phyloP scores from a whole-genome alignment of 2,797 vertebrate genomes.

The Parauchenoglanis punctatus region DNA sequence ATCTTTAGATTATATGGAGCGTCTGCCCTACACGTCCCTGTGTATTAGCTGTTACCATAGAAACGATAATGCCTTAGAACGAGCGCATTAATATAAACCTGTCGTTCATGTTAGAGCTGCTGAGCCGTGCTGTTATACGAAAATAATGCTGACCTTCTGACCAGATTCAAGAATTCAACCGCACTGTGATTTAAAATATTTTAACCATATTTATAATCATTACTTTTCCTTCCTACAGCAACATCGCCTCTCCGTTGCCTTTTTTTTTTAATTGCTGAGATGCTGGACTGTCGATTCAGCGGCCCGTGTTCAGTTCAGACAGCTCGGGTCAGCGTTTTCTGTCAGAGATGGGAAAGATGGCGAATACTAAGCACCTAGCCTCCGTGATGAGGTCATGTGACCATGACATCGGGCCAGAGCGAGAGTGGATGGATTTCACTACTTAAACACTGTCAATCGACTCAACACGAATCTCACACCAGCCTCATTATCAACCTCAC shows the following conservation, averaged over 20 bases:
- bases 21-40: too few species aligned
- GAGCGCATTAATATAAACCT: not conserved
- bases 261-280: conserved; percentile 62
- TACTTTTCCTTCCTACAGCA: not conserved
- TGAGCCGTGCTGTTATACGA: not conserved
- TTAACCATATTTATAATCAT: too few species aligned
- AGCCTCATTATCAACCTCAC: not conserved
- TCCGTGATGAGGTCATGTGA: conserved; percentile 54
- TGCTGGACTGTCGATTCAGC: conserved; percentile 61
- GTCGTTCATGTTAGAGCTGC: not conserved
- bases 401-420: not conserved
- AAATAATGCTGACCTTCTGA: not conserved
- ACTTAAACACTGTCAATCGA: not conserved
- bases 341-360: conserved; percentile 60
- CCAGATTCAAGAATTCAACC: too few species aligned
- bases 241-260: not conserved
- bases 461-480: not conserved
- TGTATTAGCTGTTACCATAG: not conserved
- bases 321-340: conserved; percentile 63
- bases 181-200: not conserved
- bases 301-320: conserved; percentile 57
- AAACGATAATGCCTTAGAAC: not conserved
- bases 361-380: conserved; percentile 64
- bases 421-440: not conserved
- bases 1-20: not conserved